Base-by-base conservation (phyloP, 2,797 vertebrate genomes). In the Numenius phaeopus region DNA sequence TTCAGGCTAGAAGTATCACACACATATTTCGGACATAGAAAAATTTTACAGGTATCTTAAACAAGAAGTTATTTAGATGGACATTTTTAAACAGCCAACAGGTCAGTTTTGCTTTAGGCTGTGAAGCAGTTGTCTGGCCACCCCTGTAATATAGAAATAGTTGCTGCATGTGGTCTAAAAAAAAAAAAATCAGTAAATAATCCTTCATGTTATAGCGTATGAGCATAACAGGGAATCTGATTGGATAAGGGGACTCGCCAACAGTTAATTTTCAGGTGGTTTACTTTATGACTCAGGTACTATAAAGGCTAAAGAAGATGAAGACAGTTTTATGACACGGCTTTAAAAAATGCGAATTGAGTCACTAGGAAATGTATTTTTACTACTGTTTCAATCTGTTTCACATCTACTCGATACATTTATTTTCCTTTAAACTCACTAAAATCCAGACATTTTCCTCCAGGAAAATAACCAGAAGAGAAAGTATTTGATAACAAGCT, bases 381-480 rank as follows among this genome's bases (percentile, higher is more conserved):
- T 96, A 96, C 70, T 92, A 54, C 55, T 85, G 59, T 92, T 89
- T 96, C 95, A 89, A 91, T 95, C 67, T 85, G 83, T 67, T 94
- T 95, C 92, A 79, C 39, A 59, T 94, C 82, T 82, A 83, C 59
- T 92, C 79, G 42, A 84, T 83, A 66, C 24, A 77, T 73, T 79
- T 84, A 27, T 89, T 95, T 91, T 94, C 57, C 70, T 61, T 91
- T 80, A 88, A 92, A 55, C 46, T 89, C 39, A 26, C 79, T 81
- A 83, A 93, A 86, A 80, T 73, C 16, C 85, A 94, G 73, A 49
- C 15, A 61, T 77, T 87, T 69, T 97, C 39, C 67, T 87, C 39
- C 46, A 81, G 58, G 58, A 93, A 81, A 95, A 94, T 44, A 86
- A 78, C 34, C 24, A 52, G 69, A 86, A 72, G 32, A 72, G 40